Evolutionary conservation across 2,888 invertebrate genomes (phyloP), one percentile per base, ranked within the genome.

Genomic region (Cephus runcator): DNA sequence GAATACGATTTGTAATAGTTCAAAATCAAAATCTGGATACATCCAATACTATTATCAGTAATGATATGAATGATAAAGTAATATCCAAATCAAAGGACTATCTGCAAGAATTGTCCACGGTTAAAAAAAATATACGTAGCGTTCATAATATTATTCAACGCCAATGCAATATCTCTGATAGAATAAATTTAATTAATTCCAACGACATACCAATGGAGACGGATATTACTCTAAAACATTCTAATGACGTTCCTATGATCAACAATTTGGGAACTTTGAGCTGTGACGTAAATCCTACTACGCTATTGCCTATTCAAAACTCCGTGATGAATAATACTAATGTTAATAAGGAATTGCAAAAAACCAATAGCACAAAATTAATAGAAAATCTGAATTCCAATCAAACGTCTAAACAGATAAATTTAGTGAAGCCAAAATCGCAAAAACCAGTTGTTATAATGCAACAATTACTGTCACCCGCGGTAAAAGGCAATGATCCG

Each of bases 401-500:
- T 23, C 9, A 56, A 56, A 56, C 23, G 9, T 56, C 23, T 56
- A 56, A 56, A 56, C 56, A 56, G 23, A 56, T 2, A 15, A 34
- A 69, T n/a, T 69, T 73, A 12, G 4, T 4, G 11, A 78, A 78
- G 31, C 31, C 76, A 23, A 78, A 71, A 76, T 76, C 78, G 15
- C 78, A 73, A 34, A 78, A 78, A 34, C 78, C 78, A 69, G 73
- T 78, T 78, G 78, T 78, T 12, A 78, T 78, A 34, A 78, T 78
- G 78, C 75, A 78, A 30, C 78, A 78, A 15, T 68, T 76, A 34
- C 12, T 78, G 56, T 75, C 76, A 30, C 78, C 78, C 12, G 76
- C 78, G 1, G 35, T 71, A 15, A 75, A 31, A 73, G 33, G 71
- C 23, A 78, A 69, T 69, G 69, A 69, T 69, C 30, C n/a, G 6